Evolutionary conservation across 2,113 vertebrate species (phyloP).

Genomic region (Bufo gargarizans): DNA sequence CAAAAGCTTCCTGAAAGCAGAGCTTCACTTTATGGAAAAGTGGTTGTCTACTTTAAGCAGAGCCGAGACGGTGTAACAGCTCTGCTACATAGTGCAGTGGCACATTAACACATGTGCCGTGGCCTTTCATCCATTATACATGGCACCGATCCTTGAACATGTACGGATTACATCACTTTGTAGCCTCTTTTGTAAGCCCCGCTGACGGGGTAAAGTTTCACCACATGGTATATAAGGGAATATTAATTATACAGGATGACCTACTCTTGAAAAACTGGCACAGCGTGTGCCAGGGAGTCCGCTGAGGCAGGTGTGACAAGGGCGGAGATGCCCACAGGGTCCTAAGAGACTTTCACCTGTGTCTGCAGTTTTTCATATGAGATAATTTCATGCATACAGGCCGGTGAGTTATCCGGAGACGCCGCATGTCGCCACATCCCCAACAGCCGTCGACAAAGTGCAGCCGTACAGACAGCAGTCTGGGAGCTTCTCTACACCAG

Average conservation of each 20-base stretch:
- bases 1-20: not conserved
- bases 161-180: not conserved
- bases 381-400: slow-evolving; percentile 65
- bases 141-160: not conserved
- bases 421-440: slow-evolving; percentile 76
- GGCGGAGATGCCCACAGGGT: slow-evolving; percentile 44
- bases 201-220: not conserved
- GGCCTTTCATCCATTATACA: not conserved
- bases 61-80: too few species aligned
- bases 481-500: slow-evolving; percentile 85
- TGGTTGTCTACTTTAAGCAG: too few species aligned
- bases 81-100: not conserved
- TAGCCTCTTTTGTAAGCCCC: not conserved
- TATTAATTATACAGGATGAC: not conserved
- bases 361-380: not conserved
- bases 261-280: slow-evolving; percentile 39
- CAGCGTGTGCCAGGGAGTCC: slow-evolving; percentile 16
- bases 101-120: not conserved
- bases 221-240: not conserved
- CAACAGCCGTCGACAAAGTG: slow-evolving; percentile 76
- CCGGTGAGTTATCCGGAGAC: slow-evolving; percentile 93
- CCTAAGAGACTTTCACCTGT: not conserved
- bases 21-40: not conserved
- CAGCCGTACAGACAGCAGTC: slow-evolving; percentile 86
- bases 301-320: slow-evolving; percentile 33